Percentiles rank a stretch among this genome's conserved stretches.
These are phyloP conservation scores for Atlantisia rogersi DNA, from an alignment of 2,113 vertebrate genomes.

Conservation along the genomic window DNA sequence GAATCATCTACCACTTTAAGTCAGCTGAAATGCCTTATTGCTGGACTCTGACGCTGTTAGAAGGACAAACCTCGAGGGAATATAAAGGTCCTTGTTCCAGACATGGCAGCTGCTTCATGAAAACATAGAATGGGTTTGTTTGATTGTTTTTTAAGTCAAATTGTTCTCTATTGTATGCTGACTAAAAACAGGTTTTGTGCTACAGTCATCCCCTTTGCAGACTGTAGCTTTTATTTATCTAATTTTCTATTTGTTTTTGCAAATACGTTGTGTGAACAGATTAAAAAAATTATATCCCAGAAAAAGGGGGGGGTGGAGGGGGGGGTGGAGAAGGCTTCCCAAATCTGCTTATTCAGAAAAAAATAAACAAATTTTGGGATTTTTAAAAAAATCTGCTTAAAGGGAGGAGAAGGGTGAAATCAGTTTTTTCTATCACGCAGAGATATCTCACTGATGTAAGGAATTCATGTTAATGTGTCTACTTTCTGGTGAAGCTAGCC, in stretches of 20 bases:
- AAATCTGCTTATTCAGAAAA: not conserved
- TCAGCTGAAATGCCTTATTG: not conserved
- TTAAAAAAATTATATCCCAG: not conserved
- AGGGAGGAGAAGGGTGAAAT: not conserved
- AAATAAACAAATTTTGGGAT: not conserved
- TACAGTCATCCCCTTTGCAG: not conserved
- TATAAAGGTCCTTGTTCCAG: not conserved
- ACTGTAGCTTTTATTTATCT: not conserved
- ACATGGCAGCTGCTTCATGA: not conserved
- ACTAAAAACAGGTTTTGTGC: not conserved
- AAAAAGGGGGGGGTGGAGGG: rapidly evolving
- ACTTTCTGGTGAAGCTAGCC: not conserved
- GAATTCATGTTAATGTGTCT: not conserved
- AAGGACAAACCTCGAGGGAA: not conserved
- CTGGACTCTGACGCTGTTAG: not conserved
- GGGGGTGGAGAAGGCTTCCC: not conserved
- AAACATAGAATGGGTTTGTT: not conserved
- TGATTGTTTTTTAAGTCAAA: not conserved
- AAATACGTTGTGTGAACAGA: not conserved
- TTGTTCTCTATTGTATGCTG: not conserved
- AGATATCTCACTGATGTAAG: not conserved
- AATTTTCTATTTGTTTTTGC: not conserved
- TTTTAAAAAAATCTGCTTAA: not conserved
- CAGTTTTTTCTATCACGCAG: not conserved
- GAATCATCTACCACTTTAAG: not conserved